Evolutionary conservation across 2,113 vertebrate genomes (phyloP).

Genomic region (Nerophis ophidion): DNA sequence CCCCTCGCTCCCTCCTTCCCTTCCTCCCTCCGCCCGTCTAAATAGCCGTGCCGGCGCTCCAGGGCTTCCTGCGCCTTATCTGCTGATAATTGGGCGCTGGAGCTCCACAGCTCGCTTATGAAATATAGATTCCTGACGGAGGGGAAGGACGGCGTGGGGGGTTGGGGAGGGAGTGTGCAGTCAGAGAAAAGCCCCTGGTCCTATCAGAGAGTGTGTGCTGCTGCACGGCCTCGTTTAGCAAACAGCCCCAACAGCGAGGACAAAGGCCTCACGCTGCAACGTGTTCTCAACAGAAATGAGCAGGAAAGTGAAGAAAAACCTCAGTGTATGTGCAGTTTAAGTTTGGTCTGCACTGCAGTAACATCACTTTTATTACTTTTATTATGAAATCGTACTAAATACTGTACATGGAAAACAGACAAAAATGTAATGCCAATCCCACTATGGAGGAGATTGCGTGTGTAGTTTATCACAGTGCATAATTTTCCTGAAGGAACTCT

Average conservation of each 20-base stretch:
- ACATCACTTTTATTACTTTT: no score
- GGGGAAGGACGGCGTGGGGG: conserved; percentile 44
- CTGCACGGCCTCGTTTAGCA: conserved; percentile 61
- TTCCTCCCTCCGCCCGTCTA: conserved; percentile 63
- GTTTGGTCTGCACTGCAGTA: background rate
- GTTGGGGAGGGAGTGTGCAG: conserved; percentile 50
- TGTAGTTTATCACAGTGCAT: conserved; percentile 26
- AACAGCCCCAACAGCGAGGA: conserved; percentile 50
- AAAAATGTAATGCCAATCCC: no score
- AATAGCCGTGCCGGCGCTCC: conserved; percentile 72
- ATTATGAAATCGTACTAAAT: no score
- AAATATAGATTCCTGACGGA: conserved; percentile 78
- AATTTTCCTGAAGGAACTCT: no score
- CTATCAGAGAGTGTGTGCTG: conserved; percentile 47
- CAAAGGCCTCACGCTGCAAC: conserved; percentile 50
- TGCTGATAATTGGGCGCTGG: conserved; percentile 76
- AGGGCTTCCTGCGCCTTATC: conserved; percentile 76
- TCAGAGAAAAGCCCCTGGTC: conserved; percentile 63
- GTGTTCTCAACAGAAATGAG: conserved; percentile 9
- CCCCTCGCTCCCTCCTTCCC: conserved; percentile 53
- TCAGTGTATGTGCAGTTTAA: no score
- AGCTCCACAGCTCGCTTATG: conserved; percentile 75
- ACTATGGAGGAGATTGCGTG: conserved; percentile 21
- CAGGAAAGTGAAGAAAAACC: background rate
- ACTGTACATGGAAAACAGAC: no score